These are phyloP conservation scores for Ochropleura plecta DNA, from an alignment of 2,888 invertebrate genomes.

Conservation along the genomic window DNA sequence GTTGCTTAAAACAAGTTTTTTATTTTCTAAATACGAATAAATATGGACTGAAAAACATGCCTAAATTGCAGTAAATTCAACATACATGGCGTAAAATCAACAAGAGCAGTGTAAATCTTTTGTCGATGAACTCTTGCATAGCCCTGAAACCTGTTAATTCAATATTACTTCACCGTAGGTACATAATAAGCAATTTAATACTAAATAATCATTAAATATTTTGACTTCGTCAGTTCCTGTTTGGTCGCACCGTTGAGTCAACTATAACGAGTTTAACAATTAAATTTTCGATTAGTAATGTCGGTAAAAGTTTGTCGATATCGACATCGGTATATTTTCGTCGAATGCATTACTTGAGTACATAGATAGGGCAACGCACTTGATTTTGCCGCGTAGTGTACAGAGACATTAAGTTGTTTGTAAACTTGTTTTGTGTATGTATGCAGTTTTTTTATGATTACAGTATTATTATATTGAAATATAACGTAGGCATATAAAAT, in stretches of 20 bases:
- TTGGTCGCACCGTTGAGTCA: slow-evolving; percentile 69
- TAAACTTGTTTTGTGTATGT: background rate
- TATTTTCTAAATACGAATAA: background rate
- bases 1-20: background rate
- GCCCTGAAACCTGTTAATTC: slow-evolving; percentile 50
- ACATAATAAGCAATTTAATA: slow-evolving; percentile 61
- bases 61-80: slow-evolving; percentile 30
- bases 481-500: background rate
- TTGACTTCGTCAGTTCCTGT: slow-evolving; percentile 48
- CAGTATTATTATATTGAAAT: background rate
- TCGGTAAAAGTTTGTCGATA: slow-evolving; percentile 66
- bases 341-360: slow-evolving; percentile 58
- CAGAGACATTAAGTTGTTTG: slow-evolving; percentile 20
- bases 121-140: slow-evolving; percentile 19
- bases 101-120: slow-evolving; percentile 28
- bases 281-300: slow-evolving; percentile 74
- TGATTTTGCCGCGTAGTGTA: slow-evolving; percentile 60
- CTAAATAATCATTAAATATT: slow-evolving; percentile 61
- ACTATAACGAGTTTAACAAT: slow-evolving; percentile 76
- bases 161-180: slow-evolving; percentile 55
- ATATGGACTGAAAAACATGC: background rate
- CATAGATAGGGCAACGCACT: slow-evolving; percentile 47
- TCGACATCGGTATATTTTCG: slow-evolving; percentile 63
- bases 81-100: slow-evolving; percentile 36
- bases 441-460: background rate